Base-by-base conservation (phyloP, 2,888 invertebrate genomes). In the Brachycybe producta region DNA sequence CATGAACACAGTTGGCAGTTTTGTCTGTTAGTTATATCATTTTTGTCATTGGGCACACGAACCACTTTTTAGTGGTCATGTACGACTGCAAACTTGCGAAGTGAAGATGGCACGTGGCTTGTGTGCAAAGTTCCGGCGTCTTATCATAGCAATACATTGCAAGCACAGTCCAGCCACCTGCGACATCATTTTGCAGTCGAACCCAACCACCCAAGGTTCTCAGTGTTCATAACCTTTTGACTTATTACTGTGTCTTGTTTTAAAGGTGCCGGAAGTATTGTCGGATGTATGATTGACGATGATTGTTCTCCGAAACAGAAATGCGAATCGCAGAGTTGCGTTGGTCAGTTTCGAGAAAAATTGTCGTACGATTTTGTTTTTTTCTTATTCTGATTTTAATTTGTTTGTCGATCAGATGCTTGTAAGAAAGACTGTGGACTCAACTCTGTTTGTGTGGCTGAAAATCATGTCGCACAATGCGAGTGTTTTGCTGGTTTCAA, bases 391-490 rank as follows among this genome's bases (percentile, higher is more conserved):
- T 26, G n/a, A 5, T 3, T 5, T 4, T 7, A 21, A 28, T 30
- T 2, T 41, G 15, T 39, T 40, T 11, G 13, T 28, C n/a, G 43
- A 24, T n/a, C 28, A 52, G 54, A 84, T 62, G 87, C 88, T 0
- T 90, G 90, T 61, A 75, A 75, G 23, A 70, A 87, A 43, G 74
- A 80, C 1, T 91, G 91, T 64, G 87, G 87, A 27, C 70, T 78
- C 0, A 84, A 90, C 66, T 84, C 90, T 0, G 80, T 80, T 61
- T 91, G 91, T 64, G 85, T 87, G 67, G 80, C 85, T 0, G 83
- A 86, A 56, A 80, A 84, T 59, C 90, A 90, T 63, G 84, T 82
- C 1, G 84, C 85, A 5, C 84, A 84, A 82, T 91, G 91, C 64
- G 78, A 84, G 57, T 91, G 91, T 62, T 77, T 80, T 51, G 79